Percentiles rank a stretch among this genome's conserved stretches.
These are phyloP conservation scores for Athalia rosae DNA, from an alignment of 2,888 invertebrate genomes.

Conservation along the genomic window DNA sequence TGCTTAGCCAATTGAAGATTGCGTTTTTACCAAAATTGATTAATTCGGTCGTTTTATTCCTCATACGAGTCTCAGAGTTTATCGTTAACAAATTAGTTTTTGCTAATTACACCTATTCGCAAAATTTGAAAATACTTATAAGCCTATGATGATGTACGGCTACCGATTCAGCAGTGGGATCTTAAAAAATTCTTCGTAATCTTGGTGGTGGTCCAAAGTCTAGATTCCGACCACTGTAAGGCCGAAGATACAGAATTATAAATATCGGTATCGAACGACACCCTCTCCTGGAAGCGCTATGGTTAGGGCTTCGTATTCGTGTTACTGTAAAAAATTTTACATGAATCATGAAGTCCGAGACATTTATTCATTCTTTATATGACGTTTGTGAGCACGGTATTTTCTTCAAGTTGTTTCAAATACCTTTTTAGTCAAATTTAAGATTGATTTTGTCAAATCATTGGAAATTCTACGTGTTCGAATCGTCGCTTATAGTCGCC, in stretches of 20 bases:
- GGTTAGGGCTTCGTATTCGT: constrained; percentile 49
- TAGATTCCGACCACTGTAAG: constrained; percentile 70
- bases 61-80: no score
- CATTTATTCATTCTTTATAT: neutral
- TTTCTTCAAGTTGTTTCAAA: constrained; percentile 3
- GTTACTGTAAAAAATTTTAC: neutral
- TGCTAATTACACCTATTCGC: neutral
- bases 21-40: neutral
- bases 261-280: constrained; percentile 46
- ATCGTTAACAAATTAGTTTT: no score
- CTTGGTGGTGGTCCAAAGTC: constrained; percentile 69
- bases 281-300: constrained; percentile 56
- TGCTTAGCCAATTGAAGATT: constrained; percentile 54
- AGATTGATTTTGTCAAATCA: no score
- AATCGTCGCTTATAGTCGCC: no score
- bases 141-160: constrained; percentile 72
- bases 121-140: constrained; percentile 37
- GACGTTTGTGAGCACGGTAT: constrained; percentile 25
- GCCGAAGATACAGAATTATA: constrained; percentile 69
- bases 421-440: neutral
- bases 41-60: no score
- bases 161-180: constrained; percentile 67
- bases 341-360: constrained; percentile 22
- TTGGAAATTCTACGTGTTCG: no score
- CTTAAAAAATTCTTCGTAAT: constrained; percentile 71